These are phyloP conservation scores for Pagetopsis macropterus DNA, from an alignment of 2,797 vertebrate species.

Conservation along the genomic window DNA sequence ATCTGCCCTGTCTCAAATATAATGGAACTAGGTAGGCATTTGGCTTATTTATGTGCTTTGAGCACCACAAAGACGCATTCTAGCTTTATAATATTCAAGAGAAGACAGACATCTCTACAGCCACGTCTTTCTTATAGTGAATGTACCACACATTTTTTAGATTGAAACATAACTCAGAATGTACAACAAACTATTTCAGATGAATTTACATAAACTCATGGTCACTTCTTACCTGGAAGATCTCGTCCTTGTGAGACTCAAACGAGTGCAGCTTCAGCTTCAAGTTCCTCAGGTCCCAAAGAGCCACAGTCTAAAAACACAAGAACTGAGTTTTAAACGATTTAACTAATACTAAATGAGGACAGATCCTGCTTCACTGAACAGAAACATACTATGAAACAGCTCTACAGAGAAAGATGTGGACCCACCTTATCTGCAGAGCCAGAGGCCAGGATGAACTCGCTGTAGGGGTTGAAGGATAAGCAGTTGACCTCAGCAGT, in stretches of 20 bases:
- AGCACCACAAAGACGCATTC: too few species aligned
- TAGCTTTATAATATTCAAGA: too few species aligned
- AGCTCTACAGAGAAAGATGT: background rate
- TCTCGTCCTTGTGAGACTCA: slow-evolving; percentile 99
- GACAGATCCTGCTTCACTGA: background rate
- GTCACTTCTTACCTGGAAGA: slow-evolving; percentile 91
- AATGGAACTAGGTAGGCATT: too few species aligned
- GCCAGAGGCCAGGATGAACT: slow-evolving; percentile 97
- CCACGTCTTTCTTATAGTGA: too few species aligned
- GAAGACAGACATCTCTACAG: too few species aligned
- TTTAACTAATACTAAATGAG: background rate
- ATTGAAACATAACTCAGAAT: background rate
- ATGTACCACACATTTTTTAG: too few species aligned
- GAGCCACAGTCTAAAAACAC: slow-evolving; percentile 90
- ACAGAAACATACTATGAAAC: background rate
- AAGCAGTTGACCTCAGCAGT: slow-evolving; percentile 98
- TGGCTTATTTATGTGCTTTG: too few species aligned
- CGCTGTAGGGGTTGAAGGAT: slow-evolving; percentile 97
- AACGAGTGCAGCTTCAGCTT: slow-evolving; percentile 98
- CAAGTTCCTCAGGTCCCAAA: slow-evolving; percentile 97
- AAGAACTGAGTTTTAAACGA: background rate
- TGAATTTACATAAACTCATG: background rate
- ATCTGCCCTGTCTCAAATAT: too few species aligned
- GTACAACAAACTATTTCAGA: background rate
- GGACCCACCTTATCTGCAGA: slow-evolving; percentile 93